These are phyloP conservation scores for Jaculus jaculus DNA, from an alignment of 2,113 vertebrate species.

Conservation along the genomic window DNA sequence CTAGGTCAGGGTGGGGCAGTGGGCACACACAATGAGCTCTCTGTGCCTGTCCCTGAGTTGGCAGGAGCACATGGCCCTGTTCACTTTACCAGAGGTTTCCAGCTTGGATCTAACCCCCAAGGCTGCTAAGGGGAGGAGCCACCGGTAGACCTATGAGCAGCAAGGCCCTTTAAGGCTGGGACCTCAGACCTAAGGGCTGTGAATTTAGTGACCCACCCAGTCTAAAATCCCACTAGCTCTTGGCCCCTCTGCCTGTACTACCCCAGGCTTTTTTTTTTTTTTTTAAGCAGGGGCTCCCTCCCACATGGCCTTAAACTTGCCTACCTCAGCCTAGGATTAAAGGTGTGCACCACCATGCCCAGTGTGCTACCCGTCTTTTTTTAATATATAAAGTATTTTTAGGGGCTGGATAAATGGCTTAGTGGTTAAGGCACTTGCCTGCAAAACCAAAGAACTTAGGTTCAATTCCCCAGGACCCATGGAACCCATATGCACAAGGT, in stretches of 20 bases:
- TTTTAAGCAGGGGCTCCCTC: too few relatives aligned
- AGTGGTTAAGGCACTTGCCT: too few relatives aligned
- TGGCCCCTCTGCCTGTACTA: neutral
- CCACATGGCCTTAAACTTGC: too few relatives aligned
- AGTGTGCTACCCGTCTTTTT: too few relatives aligned
- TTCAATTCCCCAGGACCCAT: too few relatives aligned
- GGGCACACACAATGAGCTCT: conserved; percentile 69
- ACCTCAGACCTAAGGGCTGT: neutral
- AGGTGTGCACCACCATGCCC: too few relatives aligned
- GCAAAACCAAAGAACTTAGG: too few relatives aligned
- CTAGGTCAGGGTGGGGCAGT: conserved; percentile 39
- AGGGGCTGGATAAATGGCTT: too few relatives aligned
- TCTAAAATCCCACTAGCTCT: neutral
- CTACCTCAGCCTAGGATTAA: too few relatives aligned
- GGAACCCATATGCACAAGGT: too few relatives aligned
- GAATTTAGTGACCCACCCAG: neutral
- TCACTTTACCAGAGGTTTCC: conserved; percentile 47
- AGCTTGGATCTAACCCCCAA: conserved; percentile 42
- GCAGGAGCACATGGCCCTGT: conserved; percentile 34
- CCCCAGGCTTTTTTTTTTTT: neutral
- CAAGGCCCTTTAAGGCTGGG: too few relatives aligned
- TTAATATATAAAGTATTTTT: too few relatives aligned
- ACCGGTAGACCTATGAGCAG: neutral
- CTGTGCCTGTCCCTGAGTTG: conserved; percentile 72
- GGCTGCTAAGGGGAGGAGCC: conserved; percentile 24